Conservation (phyloP, 2,797 vertebrate genomes). For the Betta splendens region DNA sequence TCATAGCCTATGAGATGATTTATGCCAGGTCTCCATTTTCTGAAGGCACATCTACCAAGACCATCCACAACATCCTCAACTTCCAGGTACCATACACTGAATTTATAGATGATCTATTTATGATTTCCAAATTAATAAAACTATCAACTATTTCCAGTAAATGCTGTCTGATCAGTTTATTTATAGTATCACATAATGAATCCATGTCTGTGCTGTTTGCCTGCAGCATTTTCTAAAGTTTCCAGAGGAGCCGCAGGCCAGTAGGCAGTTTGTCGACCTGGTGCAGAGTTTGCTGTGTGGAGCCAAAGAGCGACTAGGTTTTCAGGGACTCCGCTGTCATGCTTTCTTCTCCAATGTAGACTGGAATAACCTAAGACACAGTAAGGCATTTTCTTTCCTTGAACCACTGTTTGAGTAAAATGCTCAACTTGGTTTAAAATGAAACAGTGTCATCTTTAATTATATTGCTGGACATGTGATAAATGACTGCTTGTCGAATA, state of each 20-base stretch:
- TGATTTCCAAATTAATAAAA: not conserved
- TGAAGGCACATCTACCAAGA: slow-evolving; percentile 89
- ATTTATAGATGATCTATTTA: not conserved
- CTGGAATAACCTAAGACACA: slow-evolving; percentile 89
- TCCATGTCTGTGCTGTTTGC: slow-evolving; percentile 26
- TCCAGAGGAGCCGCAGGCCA: slow-evolving; percentile 86
- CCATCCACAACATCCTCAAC: slow-evolving; percentile 93
- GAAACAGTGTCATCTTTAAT: slow-evolving; percentile 2
- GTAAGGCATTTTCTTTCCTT: slow-evolving; percentile 76
- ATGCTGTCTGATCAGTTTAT: slow-evolving; percentile 9
- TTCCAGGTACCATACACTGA: slow-evolving; percentile 84
- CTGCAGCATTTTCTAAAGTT: slow-evolving; percentile 90
- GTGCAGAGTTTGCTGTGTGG: slow-evolving; percentile 91
- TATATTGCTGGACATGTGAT: slow-evolving; percentile 22
- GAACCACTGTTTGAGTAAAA: slow-evolving; percentile 22
- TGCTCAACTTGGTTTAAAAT: slow-evolving; percentile 32
- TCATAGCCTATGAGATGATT: slow-evolving; percentile 95
- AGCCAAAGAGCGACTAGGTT: slow-evolving; percentile 87
- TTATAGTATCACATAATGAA: slow-evolving; percentile 12
- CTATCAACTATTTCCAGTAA: not conserved
- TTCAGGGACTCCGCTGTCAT: slow-evolving; percentile 91
- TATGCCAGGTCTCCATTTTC: slow-evolving; percentile 90
- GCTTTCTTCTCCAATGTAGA: slow-evolving; percentile 90
- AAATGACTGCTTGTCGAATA: slow-evolving; percentile 20
- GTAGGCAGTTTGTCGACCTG: slow-evolving; percentile 87